phyloP scores from a whole-genome alignment of 2,888 invertebrate species.

The Esperia sulphurella region DNA sequence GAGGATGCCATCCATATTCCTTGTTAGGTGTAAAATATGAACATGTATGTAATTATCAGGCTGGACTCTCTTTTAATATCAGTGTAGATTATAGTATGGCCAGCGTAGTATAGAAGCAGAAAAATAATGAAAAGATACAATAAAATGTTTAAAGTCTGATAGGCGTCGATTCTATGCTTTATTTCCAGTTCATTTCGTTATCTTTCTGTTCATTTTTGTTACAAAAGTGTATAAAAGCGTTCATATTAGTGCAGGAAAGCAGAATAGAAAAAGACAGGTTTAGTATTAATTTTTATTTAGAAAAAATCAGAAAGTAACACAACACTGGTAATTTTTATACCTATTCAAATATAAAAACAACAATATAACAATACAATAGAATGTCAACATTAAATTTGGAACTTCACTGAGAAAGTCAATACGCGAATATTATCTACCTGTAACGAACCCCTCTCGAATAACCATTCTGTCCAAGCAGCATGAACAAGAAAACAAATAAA shows the following conservation, averaged over 20 bases:
- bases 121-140: no score
- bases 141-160: no score
- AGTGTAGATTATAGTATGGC: no score
- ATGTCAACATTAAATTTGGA: slow-evolving; percentile 34
- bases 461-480: slow-evolving; percentile 71
- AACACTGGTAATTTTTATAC: slow-evolving; percentile 59
- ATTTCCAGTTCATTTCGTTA: no score
- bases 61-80: no score
- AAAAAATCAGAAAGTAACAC: slow-evolving; percentile 47
- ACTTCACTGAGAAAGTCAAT: slow-evolving; percentile 27
- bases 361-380: slow-evolving; percentile 34
- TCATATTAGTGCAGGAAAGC: slow-evolving; percentile 25
- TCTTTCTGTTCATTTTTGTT: no score
- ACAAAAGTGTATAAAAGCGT: no score
- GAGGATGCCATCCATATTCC: no score
- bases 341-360: slow-evolving; percentile 49
- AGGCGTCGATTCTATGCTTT: no score
- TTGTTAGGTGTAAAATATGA: no score
- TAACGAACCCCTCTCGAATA: slow-evolving; percentile 68
- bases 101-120: no score
- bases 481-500: slow-evolving; percentile 54
- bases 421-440: slow-evolving; percentile 55
- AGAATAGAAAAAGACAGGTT: slow-evolving; percentile 56
- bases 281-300: slow-evolving; percentile 54
- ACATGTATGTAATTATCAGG: no score